Percentiles rank a stretch among this genome's conserved stretches.
phyloP scores from a whole-genome alignment of 2,113 vertebrate species.

The Chionomys nivalis region DNA sequence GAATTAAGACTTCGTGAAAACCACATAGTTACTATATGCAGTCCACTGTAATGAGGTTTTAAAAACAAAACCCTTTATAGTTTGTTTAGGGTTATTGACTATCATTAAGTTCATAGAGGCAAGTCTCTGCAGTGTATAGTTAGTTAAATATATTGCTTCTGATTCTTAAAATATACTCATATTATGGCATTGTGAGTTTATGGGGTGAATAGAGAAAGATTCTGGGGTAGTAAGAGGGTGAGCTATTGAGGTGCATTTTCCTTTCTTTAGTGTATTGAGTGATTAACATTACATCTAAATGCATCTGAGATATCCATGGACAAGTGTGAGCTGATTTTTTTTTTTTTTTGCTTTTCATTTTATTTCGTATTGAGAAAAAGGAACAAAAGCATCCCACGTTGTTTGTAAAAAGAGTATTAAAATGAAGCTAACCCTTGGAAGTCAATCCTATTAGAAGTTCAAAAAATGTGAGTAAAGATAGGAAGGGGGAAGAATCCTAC shows the following conservation, averaged over 20 bases:
- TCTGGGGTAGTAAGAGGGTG: too few relatives aligned
- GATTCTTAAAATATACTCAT: slow-evolving; percentile 17
- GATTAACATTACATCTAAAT: not conserved
- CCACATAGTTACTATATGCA: slow-evolving; percentile 78
- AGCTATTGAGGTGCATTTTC: not conserved
- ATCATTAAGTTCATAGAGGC: slow-evolving; percentile 61
- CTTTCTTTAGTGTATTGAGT: not conserved
- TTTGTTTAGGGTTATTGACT: slow-evolving; percentile 77
- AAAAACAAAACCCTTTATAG: slow-evolving; percentile 57
- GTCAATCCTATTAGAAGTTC: slow-evolving; percentile 56
- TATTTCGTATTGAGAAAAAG: not conserved
- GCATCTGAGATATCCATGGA: not conserved
- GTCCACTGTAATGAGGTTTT: slow-evolving; percentile 71
- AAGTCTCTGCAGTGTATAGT: slow-evolving; percentile 34
- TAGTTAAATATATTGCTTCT: slow-evolving; percentile 42
- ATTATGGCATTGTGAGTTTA: not conserved
- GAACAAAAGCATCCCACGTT: not conserved
- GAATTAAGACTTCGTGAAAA: slow-evolving; percentile 86
- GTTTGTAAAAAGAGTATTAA: not conserved
- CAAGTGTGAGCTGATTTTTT: not conserved
- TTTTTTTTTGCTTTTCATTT: not conserved
- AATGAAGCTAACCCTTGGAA: not conserved
- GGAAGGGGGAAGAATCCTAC: not conserved
- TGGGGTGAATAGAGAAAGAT: not conserved
- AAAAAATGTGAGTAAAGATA: slow-evolving; percentile 22